Evolutionary conservation across 2,113 vertebrate genomes (phyloP).

Genomic region (Tragelaphus strepsiceros): DNA sequence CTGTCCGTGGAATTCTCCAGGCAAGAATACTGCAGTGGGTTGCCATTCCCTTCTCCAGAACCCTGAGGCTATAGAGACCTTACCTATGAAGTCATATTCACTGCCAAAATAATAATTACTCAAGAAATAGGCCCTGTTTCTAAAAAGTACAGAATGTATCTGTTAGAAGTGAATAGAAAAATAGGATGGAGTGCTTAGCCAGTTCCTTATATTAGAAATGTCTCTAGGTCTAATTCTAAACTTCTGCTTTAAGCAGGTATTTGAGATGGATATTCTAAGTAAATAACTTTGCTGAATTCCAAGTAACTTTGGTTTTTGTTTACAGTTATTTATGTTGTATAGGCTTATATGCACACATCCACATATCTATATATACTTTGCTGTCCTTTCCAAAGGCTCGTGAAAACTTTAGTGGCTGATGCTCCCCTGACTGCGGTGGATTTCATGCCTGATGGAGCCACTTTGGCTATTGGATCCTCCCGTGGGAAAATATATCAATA

Average conservation of each 20-base stretch:
- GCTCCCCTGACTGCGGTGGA: constrained; percentile 93
- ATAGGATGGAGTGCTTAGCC: neutral
- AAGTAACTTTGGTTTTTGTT: neutral
- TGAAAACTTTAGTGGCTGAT: constrained; percentile 89
- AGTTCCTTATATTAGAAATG: neutral
- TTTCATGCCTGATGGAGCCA: constrained; percentile 93
- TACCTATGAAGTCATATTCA: neutral
- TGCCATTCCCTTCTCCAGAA: neutral
- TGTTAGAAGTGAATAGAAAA: neutral
- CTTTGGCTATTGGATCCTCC: constrained; percentile 92
- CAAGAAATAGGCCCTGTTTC: neutral
- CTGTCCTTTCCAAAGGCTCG: constrained; percentile 73
- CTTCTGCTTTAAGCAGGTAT: neutral
- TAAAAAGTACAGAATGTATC: neutral
- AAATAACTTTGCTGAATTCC: neutral
- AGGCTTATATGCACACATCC: neutral
- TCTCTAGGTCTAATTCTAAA: neutral
- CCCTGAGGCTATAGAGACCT: neutral
- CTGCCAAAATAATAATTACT: neutral
- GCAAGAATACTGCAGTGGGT: neutral
- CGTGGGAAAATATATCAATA: constrained; percentile 94
- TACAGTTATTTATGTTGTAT: neutral
- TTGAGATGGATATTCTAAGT: neutral
- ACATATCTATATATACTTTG: neutral
- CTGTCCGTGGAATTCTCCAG: neutral